Base-by-base conservation (phyloP, 1,140 invertebrate species). In the Drosophila simulans region DNA sequence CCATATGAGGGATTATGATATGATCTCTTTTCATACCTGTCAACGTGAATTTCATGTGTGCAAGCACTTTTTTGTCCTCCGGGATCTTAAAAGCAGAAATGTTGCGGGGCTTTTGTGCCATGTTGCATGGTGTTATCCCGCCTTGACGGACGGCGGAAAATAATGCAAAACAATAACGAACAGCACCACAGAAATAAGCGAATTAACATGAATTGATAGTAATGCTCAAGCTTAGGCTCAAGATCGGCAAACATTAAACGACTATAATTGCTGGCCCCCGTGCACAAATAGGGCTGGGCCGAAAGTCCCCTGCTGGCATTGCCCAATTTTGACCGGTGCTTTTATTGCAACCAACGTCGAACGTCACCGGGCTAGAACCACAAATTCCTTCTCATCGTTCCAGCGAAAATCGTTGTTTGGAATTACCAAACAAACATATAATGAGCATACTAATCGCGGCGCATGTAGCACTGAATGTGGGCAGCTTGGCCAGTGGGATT, bases 381-480 rank as follows among this genome's bases (percentile, higher is more conserved):
- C 22, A 76, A 65, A 68, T 76, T 76, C 43, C 72, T 53, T 68
- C 55, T 76, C 73, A 76, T 76, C 22, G 10, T 76, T 76, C 54
- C 37, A 68, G 49, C 46, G 54, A 68, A 76, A 75, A 76, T 72
- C 31, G 1, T 27, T 27, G 40, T 40, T 31, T 25, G 73, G 72
- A 76, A 76, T 76, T 22, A 68, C 73, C 73, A 27, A 58, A 45
- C 73, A 27, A 58, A 45, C 46, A 39, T 17, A 22, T 15, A 54
- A 0, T n/a, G n/a, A 59, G 45, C 53, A 70, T 70, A 70, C 57
- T 57, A 70, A 71, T 48, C 25, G 17, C 13, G 17, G n/a, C 34
- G 31, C 12, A 34, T 11, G 48, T 35, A n/a, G n/a, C 39, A 39
- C n/a, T n/a, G 2, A 17, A 42, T 42, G 25, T 59, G 37, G 34